Evolutionary conservation across 2,113 vertebrate genomes (phyloP).

Genomic region (Sardina pilchardus): DNA sequence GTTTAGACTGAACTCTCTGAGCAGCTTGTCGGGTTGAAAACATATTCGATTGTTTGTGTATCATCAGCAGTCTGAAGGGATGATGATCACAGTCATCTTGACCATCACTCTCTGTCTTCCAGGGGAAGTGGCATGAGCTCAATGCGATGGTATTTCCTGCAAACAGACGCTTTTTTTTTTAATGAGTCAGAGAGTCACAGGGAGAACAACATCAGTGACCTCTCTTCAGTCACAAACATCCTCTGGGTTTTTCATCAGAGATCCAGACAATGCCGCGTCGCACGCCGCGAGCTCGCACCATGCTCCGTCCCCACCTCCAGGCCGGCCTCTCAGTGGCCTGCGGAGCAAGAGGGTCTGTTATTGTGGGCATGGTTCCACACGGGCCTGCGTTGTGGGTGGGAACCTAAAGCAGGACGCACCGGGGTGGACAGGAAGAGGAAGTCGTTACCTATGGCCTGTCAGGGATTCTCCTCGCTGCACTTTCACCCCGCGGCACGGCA

Average conservation of each 20-base stretch:
- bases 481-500: conserved; percentile 66
- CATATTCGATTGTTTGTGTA: neutral
- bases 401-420: conserved; percentile 46
- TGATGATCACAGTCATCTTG: neutral
- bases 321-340: neutral
- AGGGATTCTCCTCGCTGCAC: conserved; percentile 64
- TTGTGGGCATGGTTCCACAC: conserved; percentile 47
- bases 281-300: conserved; percentile 28
- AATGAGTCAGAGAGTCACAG: conserved; percentile 48
- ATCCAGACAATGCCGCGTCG: conserved; percentile 36
- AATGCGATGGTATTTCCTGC: conserved; percentile 63
- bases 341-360: conserved; percentile 43
- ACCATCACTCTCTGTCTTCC: neutral
- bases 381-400: conserved; percentile 24
- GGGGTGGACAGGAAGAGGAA: conserved; percentile 72
- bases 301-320: conserved; percentile 42
- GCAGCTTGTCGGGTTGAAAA: neutral
- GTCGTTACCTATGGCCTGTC: conserved; percentile 62
- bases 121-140: conserved; percentile 65
- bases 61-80: neutral
- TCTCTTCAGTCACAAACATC: conserved; percentile 59
- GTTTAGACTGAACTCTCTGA: neutral
- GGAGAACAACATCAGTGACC: conserved; percentile 25
- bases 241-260: conserved; percentile 46
- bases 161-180: conserved; percentile 43